Evolutionary conservation across 2,888 invertebrate species (phyloP), one percentile per base, ranked within the genome.

Genomic region (Harpalus rubripes): DNA sequence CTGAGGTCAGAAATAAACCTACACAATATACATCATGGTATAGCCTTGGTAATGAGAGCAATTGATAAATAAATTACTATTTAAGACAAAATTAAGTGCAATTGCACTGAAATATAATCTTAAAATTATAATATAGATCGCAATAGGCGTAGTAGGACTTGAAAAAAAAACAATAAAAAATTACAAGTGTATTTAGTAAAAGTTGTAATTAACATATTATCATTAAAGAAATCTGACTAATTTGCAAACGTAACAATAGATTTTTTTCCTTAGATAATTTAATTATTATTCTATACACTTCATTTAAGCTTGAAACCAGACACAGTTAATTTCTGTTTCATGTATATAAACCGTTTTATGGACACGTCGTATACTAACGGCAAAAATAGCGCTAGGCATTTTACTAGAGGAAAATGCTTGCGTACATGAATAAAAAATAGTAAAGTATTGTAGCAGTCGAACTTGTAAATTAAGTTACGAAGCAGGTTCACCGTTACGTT

Each of bases 31-130:
- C 32, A 78, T 78, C 15, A 32, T 26, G n/a, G n/a, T 56, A 78
- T 12, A n/a, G n/a, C 58, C 78, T 78, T 78, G 78, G 56, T 58
- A 78, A 78, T 78, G 78, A 78, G 26, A 7, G 22, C 78, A 78
- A 78, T 78, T 78, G 56, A 32, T 58, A 41, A 44, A 78, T 78
- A 58, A 76, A 56, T 78, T 26, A 58, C 22, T 26, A 78, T 26
- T 78, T 74, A 44, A 10, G 10, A 52, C 44, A 52, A 78, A 22
- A 32, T 76, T 58, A 26, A 58, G 78, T 78, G 16, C 78, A 78
- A 12, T 12, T 78, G 78, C 32, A 78, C 78, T 32, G 44, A 52
- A 52, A 52, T 52, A 52, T 52, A 52, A 52, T 52, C 8, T 52
- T 52, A 52, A 8, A 52, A 52, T 52, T 8, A 52, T 32, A 32